Conservation (phyloP, 1,140 invertebrate genomes). For the Lepidurus packardi region DNA sequence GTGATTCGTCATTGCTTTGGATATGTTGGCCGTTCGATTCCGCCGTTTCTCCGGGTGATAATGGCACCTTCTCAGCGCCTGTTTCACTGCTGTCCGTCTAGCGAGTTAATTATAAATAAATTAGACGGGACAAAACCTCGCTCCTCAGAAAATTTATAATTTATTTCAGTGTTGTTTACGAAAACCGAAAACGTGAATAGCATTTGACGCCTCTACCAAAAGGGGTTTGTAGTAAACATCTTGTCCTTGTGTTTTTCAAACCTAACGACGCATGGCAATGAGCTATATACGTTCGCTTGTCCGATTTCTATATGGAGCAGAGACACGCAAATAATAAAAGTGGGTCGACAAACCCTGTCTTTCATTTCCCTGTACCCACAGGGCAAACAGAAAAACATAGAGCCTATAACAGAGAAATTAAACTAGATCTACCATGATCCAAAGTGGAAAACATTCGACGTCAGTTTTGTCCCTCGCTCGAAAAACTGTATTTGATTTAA, state of each 20-base stretch:
- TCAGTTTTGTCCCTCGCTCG: background rate
- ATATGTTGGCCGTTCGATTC: slow-evolving; percentile 61
- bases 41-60: slow-evolving; percentile 50
- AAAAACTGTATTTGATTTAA: background rate
- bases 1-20: slow-evolving; percentile 17
- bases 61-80: slow-evolving; percentile 6
- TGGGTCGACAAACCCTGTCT: background rate
- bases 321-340: background rate
- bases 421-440: background rate
- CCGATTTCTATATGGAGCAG: background rate
- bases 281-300: background rate
- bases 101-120: background rate
- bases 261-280: slow-evolving; percentile 9
- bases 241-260: background rate
- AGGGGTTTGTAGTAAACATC: background rate
- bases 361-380: background rate
- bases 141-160: background rate
- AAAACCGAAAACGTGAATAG: background rate
- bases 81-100: slow-evolving; percentile 8
- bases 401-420: background rate
- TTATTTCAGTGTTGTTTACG: background rate
- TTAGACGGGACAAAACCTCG: slow-evolving; percentile 10
- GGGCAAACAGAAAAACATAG: background rate
- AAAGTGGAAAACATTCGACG: background rate
- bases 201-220: background rate